These are phyloP conservation scores for Drosophila lacteicornis DNA, from an alignment of 1,140 invertebrate genomes.

Conservation along the genomic window DNA sequence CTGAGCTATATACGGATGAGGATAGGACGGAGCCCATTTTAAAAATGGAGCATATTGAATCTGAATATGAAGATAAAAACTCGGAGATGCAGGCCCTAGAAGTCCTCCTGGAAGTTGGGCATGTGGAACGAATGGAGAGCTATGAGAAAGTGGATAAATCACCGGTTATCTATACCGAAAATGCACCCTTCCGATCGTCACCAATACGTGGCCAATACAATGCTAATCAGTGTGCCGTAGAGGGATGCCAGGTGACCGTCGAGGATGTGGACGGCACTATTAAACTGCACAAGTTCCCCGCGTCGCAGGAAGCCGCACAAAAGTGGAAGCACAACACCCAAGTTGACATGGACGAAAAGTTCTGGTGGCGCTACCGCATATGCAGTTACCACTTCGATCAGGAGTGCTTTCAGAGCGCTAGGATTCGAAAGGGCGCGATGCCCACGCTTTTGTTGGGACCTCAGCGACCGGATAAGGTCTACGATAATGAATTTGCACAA, in stretches of 20 bases:
- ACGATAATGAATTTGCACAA: conserved; percentile 53
- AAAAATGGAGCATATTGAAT: conserved; percentile 39
- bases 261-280: conserved; percentile 44
- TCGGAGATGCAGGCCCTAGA: conserved; percentile 39
- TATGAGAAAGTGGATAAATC: conserved; percentile 62
- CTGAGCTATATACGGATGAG: not conserved
- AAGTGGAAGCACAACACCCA: conserved; percentile 79
- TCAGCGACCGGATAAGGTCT: conserved; percentile 39
- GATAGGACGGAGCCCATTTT: conserved; percentile 39
- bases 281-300: conserved; percentile 72
- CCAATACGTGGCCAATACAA: conserved; percentile 36
- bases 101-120: conserved; percentile 68
- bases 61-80: conserved; percentile 22
- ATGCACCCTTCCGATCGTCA: not conserved
- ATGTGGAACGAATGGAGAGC: conserved; percentile 65
- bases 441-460: conserved; percentile 64
- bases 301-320: conserved; percentile 36
- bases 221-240: conserved; percentile 62
- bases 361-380: conserved; percentile 72
- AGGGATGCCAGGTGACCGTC: conserved; percentile 52
- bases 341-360: conserved; percentile 55
- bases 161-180: not conserved
- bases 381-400: conserved; percentile 68
- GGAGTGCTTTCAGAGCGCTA: conserved; percentile 60
- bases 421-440: conserved; percentile 59